Base-by-base conservation (phyloP, 2,797 vertebrate species). In the Synanceia verrucosa region DNA sequence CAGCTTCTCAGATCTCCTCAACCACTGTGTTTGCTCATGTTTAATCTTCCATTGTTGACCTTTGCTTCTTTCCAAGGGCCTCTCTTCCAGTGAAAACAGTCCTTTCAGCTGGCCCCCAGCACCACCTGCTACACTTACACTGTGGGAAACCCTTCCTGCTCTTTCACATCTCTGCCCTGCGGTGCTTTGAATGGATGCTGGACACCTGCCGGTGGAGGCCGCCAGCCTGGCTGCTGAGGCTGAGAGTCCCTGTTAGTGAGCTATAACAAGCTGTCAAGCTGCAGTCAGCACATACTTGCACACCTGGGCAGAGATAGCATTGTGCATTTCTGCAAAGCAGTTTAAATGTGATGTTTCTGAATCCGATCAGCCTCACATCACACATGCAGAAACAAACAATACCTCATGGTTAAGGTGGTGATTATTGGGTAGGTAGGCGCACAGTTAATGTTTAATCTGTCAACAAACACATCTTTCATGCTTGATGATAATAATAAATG, bases 81-180 rank as follows among this genome's bases (percentile, higher is more conserved):
- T 73, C 80, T 59, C 59, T 26, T 39, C 46, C 67, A 63, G 57
- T 80, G 50, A 71, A 88, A 88, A 81, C 76, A 86, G 29, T 12
- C 24, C 57, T 23, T 53, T 60, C 64, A 59, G 58, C 43, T 21
- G 47, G 24, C 16, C 28, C 51, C 47, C 57, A 11, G 53, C 46
- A 11, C 65, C 58, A 76, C 74, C 86, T 90, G 91, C 78, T 86
- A 92, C 88, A 91, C 70, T 90, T 90, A 64, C 86, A 78, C 43
- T 88, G 75, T 92, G 88, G 83, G 85, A 91, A 91, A 84, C 50
- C 68, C 53, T 80, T 86, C 73, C 75, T 82, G 64, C 47, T 57
- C 65, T 75, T 75, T 78, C 59, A 67, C 65, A 51, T 70, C 46
- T 48, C 9, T 70, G 48, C 39, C 36, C 46, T 9, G 9, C 24